phyloP scores from a whole-genome alignment of 2,797 vertebrate species.

The Bothrops alternatus region DNA sequence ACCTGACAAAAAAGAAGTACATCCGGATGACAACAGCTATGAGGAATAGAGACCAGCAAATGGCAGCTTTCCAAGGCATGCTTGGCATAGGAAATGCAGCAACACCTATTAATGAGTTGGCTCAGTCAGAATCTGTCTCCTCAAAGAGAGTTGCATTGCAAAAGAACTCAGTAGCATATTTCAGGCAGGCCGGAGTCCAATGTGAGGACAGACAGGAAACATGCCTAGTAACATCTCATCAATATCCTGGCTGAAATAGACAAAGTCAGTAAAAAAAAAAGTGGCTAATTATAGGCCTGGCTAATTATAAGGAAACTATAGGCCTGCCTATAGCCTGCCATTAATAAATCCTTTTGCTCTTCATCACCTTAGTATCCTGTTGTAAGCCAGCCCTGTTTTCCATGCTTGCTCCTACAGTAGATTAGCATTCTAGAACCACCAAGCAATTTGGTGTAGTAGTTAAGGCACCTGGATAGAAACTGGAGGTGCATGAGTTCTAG shows the following conservation, averaged over 20 bases:
- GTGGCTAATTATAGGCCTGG: background rate
- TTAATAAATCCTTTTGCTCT: background rate
- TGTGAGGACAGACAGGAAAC: background rate
- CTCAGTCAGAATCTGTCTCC: background rate
- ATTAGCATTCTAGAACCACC: background rate
- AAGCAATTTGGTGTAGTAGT: background rate
- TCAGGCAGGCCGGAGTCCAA: background rate
- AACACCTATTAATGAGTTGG: background rate
- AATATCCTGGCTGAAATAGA: background rate
- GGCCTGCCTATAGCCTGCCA: too few relatives aligned
- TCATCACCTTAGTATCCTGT: background rate
- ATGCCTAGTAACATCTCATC: background rate
- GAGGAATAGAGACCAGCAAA: background rate
- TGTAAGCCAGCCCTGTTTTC: background rate
- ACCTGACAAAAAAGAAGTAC: conserved; percentile 7
- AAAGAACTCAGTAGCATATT: background rate
- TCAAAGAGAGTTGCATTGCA: background rate
- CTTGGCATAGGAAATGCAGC: background rate
- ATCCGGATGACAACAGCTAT: background rate
- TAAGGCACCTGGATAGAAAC: background rate
- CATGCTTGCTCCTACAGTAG: background rate
- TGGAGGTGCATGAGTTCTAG: background rate
- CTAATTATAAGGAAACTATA: background rate
- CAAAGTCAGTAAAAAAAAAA: background rate
- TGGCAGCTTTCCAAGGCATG: background rate